Evolutionary conservation across 2,888 invertebrate genomes (phyloP), one percentile per base, ranked within the genome.

Genomic region (Macaria liturata): DNA sequence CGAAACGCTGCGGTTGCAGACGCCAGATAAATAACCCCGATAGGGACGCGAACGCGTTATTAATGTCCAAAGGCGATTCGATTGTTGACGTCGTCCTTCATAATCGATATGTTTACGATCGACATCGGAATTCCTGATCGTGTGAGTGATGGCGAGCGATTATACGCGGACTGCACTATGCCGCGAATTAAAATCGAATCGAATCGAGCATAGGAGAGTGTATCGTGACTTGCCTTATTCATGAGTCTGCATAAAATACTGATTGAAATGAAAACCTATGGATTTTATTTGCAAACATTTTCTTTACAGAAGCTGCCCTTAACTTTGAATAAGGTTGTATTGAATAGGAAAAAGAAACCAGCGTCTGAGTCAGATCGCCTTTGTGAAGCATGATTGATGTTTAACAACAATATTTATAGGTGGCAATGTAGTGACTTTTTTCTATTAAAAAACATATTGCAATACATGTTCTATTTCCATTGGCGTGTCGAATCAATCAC

Each of bases 1-100:
- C 76, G 86, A 86, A 88, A 86, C 75, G 59, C 69, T 78, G 78
- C 69, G 77, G 80, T 80, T 75, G 70, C 71, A 66, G 65, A 70
- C 64, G 51, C 50, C 52, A 76, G 83, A 84, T 87, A 74, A 81
- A 82, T 86, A 73, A 78, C 71, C 73, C 69, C 74, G 88, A 85
- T 87, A 83, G 73, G 64, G 68, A 69, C 65, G 73, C 66, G 72
- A 78, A 77, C 70, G 67, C 66, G 71, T 72, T 75, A 74, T 78
- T 77, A 75, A 61, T 61, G 65, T 70, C 68, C 49, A 57, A 49
- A 39, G 49, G 47, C 50, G 62, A 61, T 66, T 71, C 64, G 66
- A 67, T 60, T 64, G 58, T 66, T 66, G 66, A 62, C 62, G 66
- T 65, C 62, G 69, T 68, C 70, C 70, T 72, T 69, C 72, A 66